Conservation (phyloP, 2,113 vertebrate species). For the Eulemur macaco region DNA sequence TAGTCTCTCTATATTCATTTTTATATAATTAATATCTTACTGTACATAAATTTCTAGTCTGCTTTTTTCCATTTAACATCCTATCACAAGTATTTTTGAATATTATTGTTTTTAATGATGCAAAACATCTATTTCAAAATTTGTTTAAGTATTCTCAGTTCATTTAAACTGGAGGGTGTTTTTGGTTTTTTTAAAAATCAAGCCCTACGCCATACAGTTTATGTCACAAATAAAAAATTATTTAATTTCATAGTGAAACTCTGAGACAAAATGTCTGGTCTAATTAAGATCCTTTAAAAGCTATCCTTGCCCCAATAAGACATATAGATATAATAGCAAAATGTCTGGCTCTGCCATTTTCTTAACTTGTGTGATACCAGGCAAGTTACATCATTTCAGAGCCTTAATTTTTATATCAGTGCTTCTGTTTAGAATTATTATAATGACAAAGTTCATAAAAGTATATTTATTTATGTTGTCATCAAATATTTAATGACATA, state of each 20-base stretch:
- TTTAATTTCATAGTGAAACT: neutral
- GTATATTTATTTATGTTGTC: neutral
- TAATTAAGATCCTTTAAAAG: constrained; percentile 10
- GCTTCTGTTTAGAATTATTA: neutral
- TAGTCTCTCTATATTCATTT: neutral
- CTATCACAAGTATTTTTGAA: neutral
- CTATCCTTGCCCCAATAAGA: neutral
- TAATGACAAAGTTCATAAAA: neutral
- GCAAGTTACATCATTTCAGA: neutral
- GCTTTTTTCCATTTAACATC: neutral
- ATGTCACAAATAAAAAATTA: neutral
- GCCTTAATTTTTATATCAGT: neutral
- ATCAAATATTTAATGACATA: neutral
- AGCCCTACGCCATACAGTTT: neutral
- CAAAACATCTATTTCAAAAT: neutral
- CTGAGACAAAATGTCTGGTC: neutral
- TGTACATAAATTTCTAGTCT: neutral
- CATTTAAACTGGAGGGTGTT: neutral
- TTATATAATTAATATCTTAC: neutral
- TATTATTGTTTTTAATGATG: neutral
- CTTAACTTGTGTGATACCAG: neutral
- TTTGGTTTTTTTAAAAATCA: neutral
- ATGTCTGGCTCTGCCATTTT: neutral
- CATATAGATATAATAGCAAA: neutral
- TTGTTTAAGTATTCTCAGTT: neutral